Base-by-base conservation (phyloP, 2,113 vertebrate genomes). In the Paradoxurus hermaphroditus region DNA sequence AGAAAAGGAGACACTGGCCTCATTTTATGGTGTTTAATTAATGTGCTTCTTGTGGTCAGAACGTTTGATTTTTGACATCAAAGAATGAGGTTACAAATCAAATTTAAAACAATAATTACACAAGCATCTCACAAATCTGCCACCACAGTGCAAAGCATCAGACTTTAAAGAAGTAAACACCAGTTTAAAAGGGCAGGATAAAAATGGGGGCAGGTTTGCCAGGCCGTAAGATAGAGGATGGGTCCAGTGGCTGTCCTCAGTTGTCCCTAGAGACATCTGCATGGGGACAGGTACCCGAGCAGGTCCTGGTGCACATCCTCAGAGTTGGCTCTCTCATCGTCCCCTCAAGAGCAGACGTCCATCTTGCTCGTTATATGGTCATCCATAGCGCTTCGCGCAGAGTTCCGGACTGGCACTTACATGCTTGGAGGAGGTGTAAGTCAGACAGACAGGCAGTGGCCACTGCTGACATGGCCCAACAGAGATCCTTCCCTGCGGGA, bases 171-270 rank as follows among this genome's bases (percentile, higher is more conserved):
- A 41, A n/a, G 63, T 73, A n/a, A 77, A 41, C n/a, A 39, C 13
- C 59, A 1, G 5, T 36, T 41, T 63, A 27, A 31, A 34, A 78
- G 41, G 18, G 23, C 36, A 25, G 91, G 84, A 23, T 51, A 15
- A 13, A 44, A 39, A 19, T 0, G 25, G 72, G 29, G 12, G 8
- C 9, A 8, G 59, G 56, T 67, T 53, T 36, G 68, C 86, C 67
- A 14, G 44, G 18, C 49, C 16, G 0, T 13, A 1, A 21, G 13
- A 23, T 13, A 65, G 79, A 79, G 2, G n/a, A n/a, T 12, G 0
- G 46, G 25, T 41, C 49, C 12, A 4, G 59, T 56, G 77, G n/a
- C 62, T 7, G 2, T 19, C 39, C 31, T 56, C 16, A 1, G 23
- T 21, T 7, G 7, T 65, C 14, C 29, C 5, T 46, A 4, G 27